These are phyloP conservation scores for Folsomia candida DNA, from an alignment of 2,888 invertebrate genomes.

Conservation along the genomic window DNA sequence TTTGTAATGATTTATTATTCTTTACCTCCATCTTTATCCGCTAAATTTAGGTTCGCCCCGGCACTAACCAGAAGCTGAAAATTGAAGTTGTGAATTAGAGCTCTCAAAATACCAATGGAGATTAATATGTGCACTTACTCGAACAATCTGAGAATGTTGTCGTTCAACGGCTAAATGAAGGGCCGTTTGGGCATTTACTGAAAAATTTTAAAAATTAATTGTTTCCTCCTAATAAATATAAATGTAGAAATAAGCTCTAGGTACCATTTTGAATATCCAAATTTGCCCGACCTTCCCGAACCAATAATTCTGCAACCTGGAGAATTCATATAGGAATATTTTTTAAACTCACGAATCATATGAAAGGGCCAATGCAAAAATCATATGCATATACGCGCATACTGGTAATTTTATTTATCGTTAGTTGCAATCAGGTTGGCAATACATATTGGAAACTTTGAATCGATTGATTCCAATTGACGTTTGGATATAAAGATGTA, in stretches of 20 bases:
- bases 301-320: slow-evolving; percentile 88
- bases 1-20: too few species aligned
- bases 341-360: slow-evolving; percentile 12
- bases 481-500: neutral
- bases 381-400: neutral
- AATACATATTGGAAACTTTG: too few species aligned
- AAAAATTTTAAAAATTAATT: too few species aligned
- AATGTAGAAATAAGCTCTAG: too few species aligned
- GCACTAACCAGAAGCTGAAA: slow-evolving; percentile 80
- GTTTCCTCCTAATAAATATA: too few species aligned
- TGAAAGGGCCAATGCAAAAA: neutral
- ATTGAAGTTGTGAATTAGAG: slow-evolving; percentile 31
- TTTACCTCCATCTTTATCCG: slow-evolving; percentile 97
- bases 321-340: too few species aligned
- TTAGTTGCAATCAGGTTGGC: too few species aligned
- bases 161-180: slow-evolving; percentile 93
- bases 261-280: slow-evolving; percentile 96
- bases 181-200: too few species aligned
- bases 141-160: slow-evolving; percentile 95
- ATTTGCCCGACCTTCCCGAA: slow-evolving; percentile 83
- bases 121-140: slow-evolving; percentile 61
- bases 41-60: slow-evolving; percentile 89
- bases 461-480: neutral
- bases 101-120: neutral
- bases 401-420: slow-evolving; percentile 19